These are phyloP conservation scores for Cuniculus paca DNA, from an alignment of 2,797 vertebrate genomes.

Conservation along the genomic window DNA sequence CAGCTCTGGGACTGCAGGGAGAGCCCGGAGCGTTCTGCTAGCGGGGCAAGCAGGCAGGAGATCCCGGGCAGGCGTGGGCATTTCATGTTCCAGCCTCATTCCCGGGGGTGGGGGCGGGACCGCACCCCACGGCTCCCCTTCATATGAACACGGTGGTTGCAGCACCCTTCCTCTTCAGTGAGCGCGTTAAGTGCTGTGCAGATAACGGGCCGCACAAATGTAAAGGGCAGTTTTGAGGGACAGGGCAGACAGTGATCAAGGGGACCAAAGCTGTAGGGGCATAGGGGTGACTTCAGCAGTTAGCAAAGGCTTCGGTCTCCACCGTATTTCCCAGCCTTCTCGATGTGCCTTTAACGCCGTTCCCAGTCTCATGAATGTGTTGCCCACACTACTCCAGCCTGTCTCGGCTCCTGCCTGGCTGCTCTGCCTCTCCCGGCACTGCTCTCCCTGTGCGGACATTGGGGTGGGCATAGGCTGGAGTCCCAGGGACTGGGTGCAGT, in stretches of 20 bases:
- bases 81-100: background rate
- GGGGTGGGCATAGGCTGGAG: background rate
- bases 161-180: background rate
- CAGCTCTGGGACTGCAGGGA: slow-evolving; percentile 63
- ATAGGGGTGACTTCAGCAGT: background rate
- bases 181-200: background rate
- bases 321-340: background rate
- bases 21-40: rapidly evolving
- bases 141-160: background rate
- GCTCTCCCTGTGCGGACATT: background rate
- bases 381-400: background rate
- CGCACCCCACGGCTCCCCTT: background rate
- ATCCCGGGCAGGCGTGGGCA: background rate
- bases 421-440: background rate
- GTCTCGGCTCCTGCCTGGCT: background rate
- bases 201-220: background rate
- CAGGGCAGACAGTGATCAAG: background rate
- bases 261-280: background rate
- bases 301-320: background rate
- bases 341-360: background rate
- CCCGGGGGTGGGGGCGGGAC: background rate
- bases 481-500: background rate
- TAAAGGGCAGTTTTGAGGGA: background rate
- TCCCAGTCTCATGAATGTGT: background rate
- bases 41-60: background rate